Evolutionary conservation across 2,888 invertebrate genomes (phyloP), one percentile per base, ranked within the genome.

Genomic region (Zootermopsis nevadensis): DNA sequence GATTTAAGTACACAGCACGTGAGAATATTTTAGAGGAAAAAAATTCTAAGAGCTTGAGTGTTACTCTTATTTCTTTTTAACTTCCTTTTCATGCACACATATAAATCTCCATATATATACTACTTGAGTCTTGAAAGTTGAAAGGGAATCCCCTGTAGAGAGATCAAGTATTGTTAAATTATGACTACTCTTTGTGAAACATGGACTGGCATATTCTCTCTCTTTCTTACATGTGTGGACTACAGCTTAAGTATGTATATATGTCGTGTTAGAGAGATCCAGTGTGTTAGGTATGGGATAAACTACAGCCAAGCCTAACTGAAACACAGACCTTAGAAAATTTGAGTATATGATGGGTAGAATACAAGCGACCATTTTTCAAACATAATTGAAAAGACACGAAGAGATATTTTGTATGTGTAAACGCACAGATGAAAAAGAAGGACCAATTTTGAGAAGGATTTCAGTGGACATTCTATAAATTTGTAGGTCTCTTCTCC

Each of bases 121-220:
- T 10, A 33, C 69, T 7, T 4, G 7, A 33, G 60, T n/a, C 15
- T n/a, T 27, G 33, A 31, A 10, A 33, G 69, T 30, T 12, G 69
- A 31, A 31, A 33, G 69, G 22, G 69, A 31, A 31, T 67, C 67
- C 30, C 67, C 69, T 69, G 77, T 77, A 77, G 77, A 31, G 77
- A 55, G 55, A 77, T 77, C 42, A 77, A 53, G 55, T 77, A 55
- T 77, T 33, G 77, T 55, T 77, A 77, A 77, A 55, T 77, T 77
- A 77, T 77, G 77, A 31, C 77, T 53, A 33, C 22, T 48, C 77
- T 77, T 77, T 77, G 33, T 77, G 31, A 77, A 55, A 77, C 77
- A 77, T 77, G 77, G 77, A 77, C 77, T 55, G 30, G 77, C 33
- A 31, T 10, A 33, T 33, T 33, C 33, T 69, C 69, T 69, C 69